Evolutionary conservation across 2,113 vertebrate species (phyloP), one percentile per base, ranked within the genome.

Genomic region (Macrotis lagotis): DNA sequence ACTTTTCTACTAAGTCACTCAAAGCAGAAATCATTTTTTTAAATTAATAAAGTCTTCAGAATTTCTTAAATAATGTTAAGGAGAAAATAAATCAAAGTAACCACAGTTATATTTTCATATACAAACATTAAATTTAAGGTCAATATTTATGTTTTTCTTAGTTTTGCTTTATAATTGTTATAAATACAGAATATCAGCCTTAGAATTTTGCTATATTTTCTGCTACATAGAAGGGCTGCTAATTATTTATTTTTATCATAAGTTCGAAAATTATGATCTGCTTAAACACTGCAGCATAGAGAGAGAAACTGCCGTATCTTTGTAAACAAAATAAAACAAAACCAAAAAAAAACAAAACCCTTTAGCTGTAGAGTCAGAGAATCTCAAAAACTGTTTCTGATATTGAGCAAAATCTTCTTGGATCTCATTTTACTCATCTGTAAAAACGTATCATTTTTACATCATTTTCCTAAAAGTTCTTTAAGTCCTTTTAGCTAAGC

Each of bases 61-160:
- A 92, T 95, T 98, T 98, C 94, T 0, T 14, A 96, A 94, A 88
- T 83, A 26, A 93, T 59, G 16, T 49, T 94, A 2, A 93, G 53
- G 3, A 94, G 66, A 22, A 44, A 44, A 74, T 92, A 91, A n/a
- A n/a, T 0, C 26, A 50, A 92, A 96, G 14, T 59, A 93, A 94
- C n/a, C 53, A 48, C 90, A 92, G 96, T n/a, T 91, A 52, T 1
- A 59, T 3, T 25, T 94, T 0, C 50, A 12, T 6, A 2, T 93
- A 89, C 91, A 88, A 55, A 8, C 50, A 49, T 89, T 97, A 11
- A 0, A 44, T 89, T 90, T 93, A 48, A 53, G n/a, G 26, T 95
- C 92, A 66, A 90, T 53, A 93, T 47, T 95, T 91, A 93, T 53
- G 37, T 44, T 83, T 44, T 44, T n/a, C 12, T 83, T 83, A 74